Base-by-base conservation (phyloP, 2,888 invertebrate genomes). In the Xestoiulus laeticollis region DNA sequence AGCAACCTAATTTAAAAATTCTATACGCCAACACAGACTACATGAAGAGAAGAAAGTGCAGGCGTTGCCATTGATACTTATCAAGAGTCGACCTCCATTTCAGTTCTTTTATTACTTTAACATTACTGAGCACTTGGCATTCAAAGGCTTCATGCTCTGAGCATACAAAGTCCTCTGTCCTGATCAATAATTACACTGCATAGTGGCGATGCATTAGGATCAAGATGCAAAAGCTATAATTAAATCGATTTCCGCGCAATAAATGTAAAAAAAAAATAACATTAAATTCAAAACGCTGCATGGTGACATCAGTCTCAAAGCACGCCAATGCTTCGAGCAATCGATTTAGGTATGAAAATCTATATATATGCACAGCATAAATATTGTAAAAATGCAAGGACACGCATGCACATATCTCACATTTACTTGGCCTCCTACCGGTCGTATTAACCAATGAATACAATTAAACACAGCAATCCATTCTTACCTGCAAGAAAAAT, bases 191-290 rank as follows among this genome's bases (percentile, higher is more conserved):
- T 78, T 78, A 78, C 68, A 2, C 12, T 16, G 14, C 78, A 78
- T 14, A 14, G 78, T 78, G 78, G 78, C 30, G 22, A 26, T 68
- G 68, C 30, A 78, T 78, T 26, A 30, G 26, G 78, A 78, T 78
- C 30, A 78, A 78, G 78, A 78, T 30, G 30, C 30, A 30, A 78
- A n/a, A 78, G 78, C 78, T 78, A 78, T 78, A 78, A 78, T 78
- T 78, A 78, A 78, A 78, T 78, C 78, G 78, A 78, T 78, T 78
- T 78, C 78, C 30, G 78, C 8, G 30, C 30, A 14, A 78, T 78
- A 30, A 78, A 78, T 78, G 14, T 78, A 78, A 78, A 78, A 30
- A 68, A 78, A 78, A 78, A 30, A 68, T 68, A 68, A 26, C 26
- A 59, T 59, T 68, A 68, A 68, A 78, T 78, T 78, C 30, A 78